Conservation (phyloP, 2,888 invertebrate genomes). For the Mythimna lalbum region DNA sequence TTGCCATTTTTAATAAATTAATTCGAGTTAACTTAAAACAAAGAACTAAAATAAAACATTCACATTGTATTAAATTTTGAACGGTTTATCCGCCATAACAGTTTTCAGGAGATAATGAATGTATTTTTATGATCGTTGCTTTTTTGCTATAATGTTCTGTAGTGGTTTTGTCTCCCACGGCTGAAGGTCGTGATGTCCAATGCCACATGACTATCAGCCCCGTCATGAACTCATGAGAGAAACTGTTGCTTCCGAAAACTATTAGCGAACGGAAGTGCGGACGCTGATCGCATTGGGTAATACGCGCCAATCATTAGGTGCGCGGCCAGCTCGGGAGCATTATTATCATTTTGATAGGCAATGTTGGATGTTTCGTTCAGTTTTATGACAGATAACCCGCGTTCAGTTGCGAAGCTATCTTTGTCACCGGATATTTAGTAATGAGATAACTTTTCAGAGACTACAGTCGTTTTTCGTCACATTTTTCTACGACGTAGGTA, state of each 20-base stretch:
- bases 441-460: background rate
- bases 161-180: constrained; percentile 64
- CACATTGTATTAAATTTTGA: constrained; percentile 6
- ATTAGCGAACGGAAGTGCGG: constrained; percentile 64
- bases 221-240: constrained; percentile 51
- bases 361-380: constrained; percentile 9
- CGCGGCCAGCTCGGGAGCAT: background rate
- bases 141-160: constrained; percentile 31
- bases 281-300: constrained; percentile 49
- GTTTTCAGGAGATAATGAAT: constrained; percentile 37
- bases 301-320: constrained; percentile 34
- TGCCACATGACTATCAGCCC: constrained; percentile 66
- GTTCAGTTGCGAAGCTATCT: constrained; percentile 13
- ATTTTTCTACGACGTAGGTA: background rate
- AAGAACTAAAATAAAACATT: constrained; percentile 32
- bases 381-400: constrained; percentile 14
- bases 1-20: constrained; percentile 14
- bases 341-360: constrained; percentile 4
- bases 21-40: constrained; percentile 12
- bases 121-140: constrained; percentile 44
- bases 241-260: constrained; percentile 67
- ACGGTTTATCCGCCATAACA: constrained; percentile 41
- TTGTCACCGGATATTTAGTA: constrained; percentile 12
- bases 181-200: constrained; percentile 67
- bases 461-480: background rate